Percentiles rank a stretch among this genome's conserved stretches.
These are phyloP conservation scores for Belonocnema kinseyi DNA, from an alignment of 1,140 invertebrate genomes.

Conservation along the genomic window DNA sequence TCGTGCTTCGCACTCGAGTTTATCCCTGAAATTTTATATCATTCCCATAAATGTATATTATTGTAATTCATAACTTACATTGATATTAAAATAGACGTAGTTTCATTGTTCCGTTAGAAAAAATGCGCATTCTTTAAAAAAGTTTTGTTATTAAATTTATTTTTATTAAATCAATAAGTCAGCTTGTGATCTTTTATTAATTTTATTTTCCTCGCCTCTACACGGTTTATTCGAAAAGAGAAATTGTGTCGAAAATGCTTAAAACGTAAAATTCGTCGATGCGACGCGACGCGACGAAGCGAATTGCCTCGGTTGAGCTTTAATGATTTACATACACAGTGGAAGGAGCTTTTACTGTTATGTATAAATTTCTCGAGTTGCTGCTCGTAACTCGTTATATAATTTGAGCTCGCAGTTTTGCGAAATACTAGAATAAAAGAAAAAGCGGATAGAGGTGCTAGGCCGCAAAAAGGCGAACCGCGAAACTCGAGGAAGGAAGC, in stretches of 20 bases:
- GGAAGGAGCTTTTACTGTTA: background rate
- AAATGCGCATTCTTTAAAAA: no score
- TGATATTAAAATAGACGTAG: no score
- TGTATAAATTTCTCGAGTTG: background rate
- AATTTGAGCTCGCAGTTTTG: conserved; percentile 4
- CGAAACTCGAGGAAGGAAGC: conserved; percentile 28
- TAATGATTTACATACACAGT: background rate
- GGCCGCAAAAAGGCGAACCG: background rate
- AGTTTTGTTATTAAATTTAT: no score
- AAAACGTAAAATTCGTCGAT: background rate
- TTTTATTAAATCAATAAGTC: no score
- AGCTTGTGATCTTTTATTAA: no score
- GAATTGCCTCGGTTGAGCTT: background rate
- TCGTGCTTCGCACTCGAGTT: no score
- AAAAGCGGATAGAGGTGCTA: conserved; percentile 18
- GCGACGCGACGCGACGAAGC: background rate
- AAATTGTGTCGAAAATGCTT: background rate
- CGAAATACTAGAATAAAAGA: background rate
- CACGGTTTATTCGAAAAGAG: background rate
- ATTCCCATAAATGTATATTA: no score
- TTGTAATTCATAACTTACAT: no score
- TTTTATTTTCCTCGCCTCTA: no score
- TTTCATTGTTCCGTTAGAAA: no score
- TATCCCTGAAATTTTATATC: no score
- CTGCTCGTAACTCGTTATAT: conserved; percentile 3